Conservation (phyloP, 2,797 vertebrate genomes). For the Gymnothorax javanicus region DNA sequence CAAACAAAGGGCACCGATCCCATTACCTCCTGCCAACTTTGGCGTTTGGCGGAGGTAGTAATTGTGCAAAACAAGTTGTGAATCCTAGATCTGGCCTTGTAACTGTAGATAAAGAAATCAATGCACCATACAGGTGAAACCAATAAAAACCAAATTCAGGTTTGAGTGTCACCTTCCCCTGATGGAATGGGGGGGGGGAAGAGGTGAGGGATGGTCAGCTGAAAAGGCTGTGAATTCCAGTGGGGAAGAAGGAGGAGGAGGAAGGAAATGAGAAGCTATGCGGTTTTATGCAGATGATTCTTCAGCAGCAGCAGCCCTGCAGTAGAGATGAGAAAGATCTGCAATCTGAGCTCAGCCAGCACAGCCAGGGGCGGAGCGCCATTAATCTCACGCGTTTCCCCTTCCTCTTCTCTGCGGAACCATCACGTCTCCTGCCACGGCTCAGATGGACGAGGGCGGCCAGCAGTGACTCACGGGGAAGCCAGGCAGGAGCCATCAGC, state of each 20-base stretch:
- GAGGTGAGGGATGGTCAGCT: neutral
- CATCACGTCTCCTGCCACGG: constrained; percentile 9
- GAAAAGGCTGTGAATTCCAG: neutral
- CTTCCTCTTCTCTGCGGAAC: neutral
- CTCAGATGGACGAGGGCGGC: constrained; percentile 6
- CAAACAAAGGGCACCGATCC: too few species aligned
- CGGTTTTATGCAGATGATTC: neutral
- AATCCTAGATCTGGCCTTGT: neutral
- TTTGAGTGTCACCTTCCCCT: neutral
- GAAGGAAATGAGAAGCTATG: neutral
- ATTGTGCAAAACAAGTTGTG: neutral
- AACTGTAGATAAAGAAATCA: neutral
- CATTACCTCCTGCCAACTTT: too few species aligned
- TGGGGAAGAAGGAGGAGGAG: neutral
- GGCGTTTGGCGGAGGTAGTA: too few species aligned
- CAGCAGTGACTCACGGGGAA: neutral
- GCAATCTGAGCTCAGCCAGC: neutral
- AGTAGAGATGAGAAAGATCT: neutral
- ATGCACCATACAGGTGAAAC: neutral
- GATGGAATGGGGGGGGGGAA: neutral
- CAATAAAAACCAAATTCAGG: neutral
- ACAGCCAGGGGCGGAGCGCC: neutral
- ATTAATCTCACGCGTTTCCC: constrained; percentile 4
- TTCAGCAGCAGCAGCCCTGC: neutral
- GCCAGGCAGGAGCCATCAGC: constrained; percentile 14